A percentile compares a stretch with the other conserved stretches of the same genome.
Conservation (phyloP, 2,113 vertebrate genomes). For the Ageneiosus marmoratus region DNA sequence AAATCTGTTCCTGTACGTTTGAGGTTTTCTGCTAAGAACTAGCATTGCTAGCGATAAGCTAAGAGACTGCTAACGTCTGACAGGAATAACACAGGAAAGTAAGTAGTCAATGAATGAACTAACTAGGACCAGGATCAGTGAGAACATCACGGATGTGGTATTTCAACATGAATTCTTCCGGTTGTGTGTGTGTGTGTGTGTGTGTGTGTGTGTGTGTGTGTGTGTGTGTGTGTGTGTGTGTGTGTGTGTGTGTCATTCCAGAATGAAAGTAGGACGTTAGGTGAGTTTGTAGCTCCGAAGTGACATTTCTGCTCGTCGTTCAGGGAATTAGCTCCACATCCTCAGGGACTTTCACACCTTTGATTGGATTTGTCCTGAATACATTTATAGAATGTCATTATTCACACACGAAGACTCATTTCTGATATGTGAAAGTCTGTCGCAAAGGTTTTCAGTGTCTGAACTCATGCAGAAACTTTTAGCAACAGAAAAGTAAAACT, state of each 20-base stretch:
- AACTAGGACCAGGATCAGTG: background rate
- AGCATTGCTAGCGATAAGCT: background rate
- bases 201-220: background rate
- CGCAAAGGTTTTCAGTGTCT: background rate
- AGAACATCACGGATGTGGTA: background rate
- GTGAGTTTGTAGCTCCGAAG: background rate
- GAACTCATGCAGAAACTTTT: background rate
- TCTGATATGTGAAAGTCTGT: background rate
- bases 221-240: background rate
- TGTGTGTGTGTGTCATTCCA: background rate
- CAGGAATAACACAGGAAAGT: background rate
- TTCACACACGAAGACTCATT: background rate
- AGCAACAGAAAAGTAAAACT: background rate
- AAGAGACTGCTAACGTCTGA: background rate
- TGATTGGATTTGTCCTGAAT: constrained; percentile 23
- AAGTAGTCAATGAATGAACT: too few relatives aligned
- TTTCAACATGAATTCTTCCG: background rate
- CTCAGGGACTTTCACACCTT: background rate
- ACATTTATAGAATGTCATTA: constrained; percentile 28
- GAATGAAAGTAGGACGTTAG: constrained; percentile 5
- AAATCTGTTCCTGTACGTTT: too few relatives aligned
- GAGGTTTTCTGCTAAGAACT: too few relatives aligned
- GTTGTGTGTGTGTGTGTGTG: too few relatives aligned
- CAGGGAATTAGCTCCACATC: constrained; percentile 8
- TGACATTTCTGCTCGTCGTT: constrained; percentile 1